Percentiles rank a stretch among this genome's conserved stretches.
These are phyloP conservation scores for Drosophila sturtevanti DNA, from an alignment of 1,140 invertebrate species.

Conservation along the genomic window DNA sequence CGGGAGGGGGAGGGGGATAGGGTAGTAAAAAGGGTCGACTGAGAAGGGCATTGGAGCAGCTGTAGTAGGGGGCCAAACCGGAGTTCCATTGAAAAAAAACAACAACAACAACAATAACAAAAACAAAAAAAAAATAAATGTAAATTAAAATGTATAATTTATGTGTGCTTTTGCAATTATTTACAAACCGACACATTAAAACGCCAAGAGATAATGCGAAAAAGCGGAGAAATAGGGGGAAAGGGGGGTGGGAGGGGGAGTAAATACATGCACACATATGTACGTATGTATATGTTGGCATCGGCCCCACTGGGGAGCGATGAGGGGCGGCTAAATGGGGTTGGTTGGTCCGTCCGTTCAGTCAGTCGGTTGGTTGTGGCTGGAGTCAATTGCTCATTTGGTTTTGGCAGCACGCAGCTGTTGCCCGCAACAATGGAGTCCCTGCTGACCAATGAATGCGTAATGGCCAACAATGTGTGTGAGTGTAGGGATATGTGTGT, in stretches of 20 bases:
- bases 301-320: background rate
- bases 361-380: conserved; percentile 4
- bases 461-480: conserved; percentile 52
- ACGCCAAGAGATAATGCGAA: conserved; percentile 66
- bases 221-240: no score
- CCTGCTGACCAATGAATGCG: conserved; percentile 77
- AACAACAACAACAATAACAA: conserved; percentile 33
- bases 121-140: conserved; percentile 69
- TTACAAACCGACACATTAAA: conserved; percentile 81
- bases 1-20: background rate
- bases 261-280: no score
- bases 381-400: conserved; percentile 77
- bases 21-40: no score
- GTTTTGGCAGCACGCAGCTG: conserved; percentile 78
- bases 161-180: conserved; percentile 74
- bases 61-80: conserved; percentile 6
- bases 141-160: conserved; percentile 81
- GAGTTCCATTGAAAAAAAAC: conserved; percentile 61
- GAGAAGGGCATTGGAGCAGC: no score
- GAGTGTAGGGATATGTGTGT: conserved; percentile 18
- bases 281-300: background rate
- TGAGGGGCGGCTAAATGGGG: conserved; percentile 7
- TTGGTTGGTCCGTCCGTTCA: background rate
- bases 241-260: no score
- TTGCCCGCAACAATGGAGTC: conserved; percentile 61